Conservation (phyloP, 2,888 invertebrate genomes). For the Dryadula phaetusa region DNA sequence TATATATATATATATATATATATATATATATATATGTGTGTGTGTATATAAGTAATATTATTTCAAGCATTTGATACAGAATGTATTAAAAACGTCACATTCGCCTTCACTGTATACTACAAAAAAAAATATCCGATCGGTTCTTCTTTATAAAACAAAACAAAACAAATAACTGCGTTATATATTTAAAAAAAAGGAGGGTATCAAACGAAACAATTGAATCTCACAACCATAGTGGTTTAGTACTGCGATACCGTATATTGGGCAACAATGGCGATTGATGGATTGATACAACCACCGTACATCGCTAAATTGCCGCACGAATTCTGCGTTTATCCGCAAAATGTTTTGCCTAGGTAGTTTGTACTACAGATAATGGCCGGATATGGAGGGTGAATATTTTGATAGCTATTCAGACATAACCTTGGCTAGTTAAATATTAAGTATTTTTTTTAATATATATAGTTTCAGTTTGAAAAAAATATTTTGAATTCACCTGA, state of each 20-base stretch:
- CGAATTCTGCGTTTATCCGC: slow-evolving; percentile 13
- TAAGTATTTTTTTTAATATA: too few relatives aligned
- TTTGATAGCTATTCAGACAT: background rate
- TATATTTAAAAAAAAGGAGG: background rate
- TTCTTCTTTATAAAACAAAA: background rate
- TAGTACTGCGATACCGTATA: slow-evolving; percentile 8
- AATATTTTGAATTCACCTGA: too few relatives aligned
- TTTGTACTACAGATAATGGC: background rate
- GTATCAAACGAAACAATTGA: slow-evolving; percentile 1
- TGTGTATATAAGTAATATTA: too few relatives aligned
- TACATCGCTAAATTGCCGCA: slow-evolving; percentile 13
- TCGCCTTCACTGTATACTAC: too few relatives aligned
- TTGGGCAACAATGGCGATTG: slow-evolving; percentile 17
- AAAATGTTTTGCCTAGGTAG: slow-evolving; percentile 19
- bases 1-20: too few relatives aligned
- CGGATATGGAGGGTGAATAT: background rate
- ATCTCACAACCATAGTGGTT: background rate
- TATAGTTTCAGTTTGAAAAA: too few relatives aligned
- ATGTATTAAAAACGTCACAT: too few relatives aligned
- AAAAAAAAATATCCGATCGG: too few relatives aligned
- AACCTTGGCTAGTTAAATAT: too few relatives aligned
- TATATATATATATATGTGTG: too few relatives aligned
- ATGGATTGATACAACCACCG: slow-evolving; percentile 6
- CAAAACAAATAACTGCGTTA: too few relatives aligned
- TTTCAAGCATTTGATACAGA: too few relatives aligned